A percentile compares a stretch with the other conserved stretches of the same genome.
Evolutionary conservation across 2,797 vertebrate genomes (phyloP).

Genomic region (Artibeus lituratus): DNA sequence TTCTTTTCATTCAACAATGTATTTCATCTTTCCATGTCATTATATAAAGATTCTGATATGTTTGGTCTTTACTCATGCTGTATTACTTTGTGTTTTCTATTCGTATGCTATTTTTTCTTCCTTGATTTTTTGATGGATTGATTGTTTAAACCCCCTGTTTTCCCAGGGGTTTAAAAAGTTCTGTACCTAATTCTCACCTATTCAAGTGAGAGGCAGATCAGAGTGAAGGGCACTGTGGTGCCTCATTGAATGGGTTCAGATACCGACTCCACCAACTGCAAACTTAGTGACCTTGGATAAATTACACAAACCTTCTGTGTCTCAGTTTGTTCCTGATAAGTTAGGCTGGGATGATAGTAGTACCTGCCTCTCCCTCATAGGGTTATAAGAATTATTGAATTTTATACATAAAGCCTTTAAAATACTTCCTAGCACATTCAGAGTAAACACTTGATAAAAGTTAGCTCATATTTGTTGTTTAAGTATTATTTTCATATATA

Average conservation of each 20-base stretch:
- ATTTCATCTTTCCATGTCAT: background rate
- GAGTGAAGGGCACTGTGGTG: background rate
- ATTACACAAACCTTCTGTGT: background rate
- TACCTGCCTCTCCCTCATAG: background rate
- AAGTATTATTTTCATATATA: background rate
- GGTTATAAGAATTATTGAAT: background rate
- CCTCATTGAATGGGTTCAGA: background rate
- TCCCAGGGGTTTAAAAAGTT: background rate
- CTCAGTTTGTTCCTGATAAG: background rate
- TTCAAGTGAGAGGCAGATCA: background rate
- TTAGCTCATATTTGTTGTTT: background rate
- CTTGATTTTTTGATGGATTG: background rate
- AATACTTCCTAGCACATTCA: background rate
- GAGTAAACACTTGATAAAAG: background rate
- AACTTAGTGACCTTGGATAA: background rate
- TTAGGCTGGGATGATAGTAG: background rate
- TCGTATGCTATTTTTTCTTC: background rate
- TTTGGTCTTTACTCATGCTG: background rate
- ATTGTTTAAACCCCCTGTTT: no score
- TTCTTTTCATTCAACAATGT: background rate
- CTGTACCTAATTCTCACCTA: background rate
- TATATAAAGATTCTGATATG: background rate
- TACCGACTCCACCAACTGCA: background rate
- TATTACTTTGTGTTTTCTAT: slow-evolving; percentile 3
- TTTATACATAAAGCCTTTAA: background rate